Evolutionary conservation across 2,113 vertebrate species (phyloP).

Genomic region (Dasyprocta punctata): DNA sequence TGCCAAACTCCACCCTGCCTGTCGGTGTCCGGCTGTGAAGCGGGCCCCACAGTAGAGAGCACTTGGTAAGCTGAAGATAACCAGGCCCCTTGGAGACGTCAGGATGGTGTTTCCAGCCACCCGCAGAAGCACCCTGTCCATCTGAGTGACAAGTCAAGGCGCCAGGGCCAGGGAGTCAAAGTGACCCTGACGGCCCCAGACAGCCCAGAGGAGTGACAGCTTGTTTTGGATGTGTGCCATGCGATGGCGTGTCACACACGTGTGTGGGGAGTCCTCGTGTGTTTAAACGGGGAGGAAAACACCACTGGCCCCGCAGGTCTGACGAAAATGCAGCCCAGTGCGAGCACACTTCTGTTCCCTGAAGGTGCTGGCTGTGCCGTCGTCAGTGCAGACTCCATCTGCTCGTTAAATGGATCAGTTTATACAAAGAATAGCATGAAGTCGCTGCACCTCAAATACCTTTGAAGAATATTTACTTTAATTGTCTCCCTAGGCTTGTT

Average conservation of each 20-base stretch:
- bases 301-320: background rate
- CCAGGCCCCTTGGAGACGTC: slow-evolving; percentile 27
- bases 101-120: slow-evolving; percentile 55
- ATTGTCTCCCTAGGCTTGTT: slow-evolving; percentile 70
- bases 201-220: background rate
- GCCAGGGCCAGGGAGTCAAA: background rate
- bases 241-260: rapidly evolving
- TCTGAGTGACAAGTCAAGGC: slow-evolving; percentile 27
- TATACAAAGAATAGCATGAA: slow-evolving; percentile 77
- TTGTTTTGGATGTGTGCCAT: background rate
- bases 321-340: background rate
- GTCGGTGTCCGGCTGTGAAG: background rate
- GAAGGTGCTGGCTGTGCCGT: slow-evolving; percentile 46
- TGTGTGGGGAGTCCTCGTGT: background rate
- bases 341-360: slow-evolving; percentile 15
- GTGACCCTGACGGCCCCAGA: background rate
- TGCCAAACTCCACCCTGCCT: background rate
- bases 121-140: slow-evolving; percentile 45
- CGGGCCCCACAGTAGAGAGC: slow-evolving; percentile 24
- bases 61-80: slow-evolving; percentile 64
- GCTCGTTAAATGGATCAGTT: slow-evolving; percentile 82
- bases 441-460: slow-evolving; percentile 72
- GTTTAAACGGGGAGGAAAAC: background rate
- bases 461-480: slow-evolving; percentile 84
- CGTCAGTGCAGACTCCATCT: slow-evolving; percentile 46